phyloP scores from a whole-genome alignment of 2,888 invertebrate genomes.

The Steromphala cineraria region DNA sequence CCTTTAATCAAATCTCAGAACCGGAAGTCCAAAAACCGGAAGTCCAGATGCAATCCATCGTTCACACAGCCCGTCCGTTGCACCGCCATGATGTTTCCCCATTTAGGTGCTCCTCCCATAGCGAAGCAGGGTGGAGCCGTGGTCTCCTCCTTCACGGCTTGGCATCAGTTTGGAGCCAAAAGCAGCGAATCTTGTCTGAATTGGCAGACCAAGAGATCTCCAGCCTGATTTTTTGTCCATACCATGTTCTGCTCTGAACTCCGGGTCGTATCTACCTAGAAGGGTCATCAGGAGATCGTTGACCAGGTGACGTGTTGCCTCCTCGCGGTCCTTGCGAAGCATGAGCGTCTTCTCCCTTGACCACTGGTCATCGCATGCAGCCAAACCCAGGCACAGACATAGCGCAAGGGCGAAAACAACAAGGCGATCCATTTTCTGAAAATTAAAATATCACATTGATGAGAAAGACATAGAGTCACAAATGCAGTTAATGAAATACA shows the following conservation, averaged over 20 bases:
- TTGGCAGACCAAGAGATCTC: slow-evolving; percentile 21
- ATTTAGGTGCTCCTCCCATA: slow-evolving; percentile 31
- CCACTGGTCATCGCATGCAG: background rate
- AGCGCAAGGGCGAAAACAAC: background rate
- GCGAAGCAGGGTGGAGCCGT: slow-evolving; percentile 35
- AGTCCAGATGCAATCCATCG: background rate
- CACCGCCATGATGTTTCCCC: background rate
- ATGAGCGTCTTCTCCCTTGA: background rate
- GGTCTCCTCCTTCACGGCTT: slow-evolving; percentile 30
- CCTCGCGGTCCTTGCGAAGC: background rate
- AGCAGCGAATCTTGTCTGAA: slow-evolving; percentile 40
- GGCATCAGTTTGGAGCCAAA: slow-evolving; percentile 42
- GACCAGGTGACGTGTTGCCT: background rate
- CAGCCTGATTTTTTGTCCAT: background rate
- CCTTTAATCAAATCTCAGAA: too few relatives aligned
- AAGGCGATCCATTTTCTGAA: background rate
- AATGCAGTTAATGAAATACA: background rate
- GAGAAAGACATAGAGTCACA: background rate
- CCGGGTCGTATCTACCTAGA: background rate
- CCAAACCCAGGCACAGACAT: background rate
- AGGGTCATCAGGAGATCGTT: background rate
- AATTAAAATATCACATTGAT: background rate
- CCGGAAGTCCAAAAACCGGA: too few relatives aligned
- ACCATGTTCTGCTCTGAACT: background rate
- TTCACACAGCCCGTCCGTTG: too few relatives aligned